Conservation (phyloP, 2,113 vertebrate genomes). For the Poecilia latipinna region DNA sequence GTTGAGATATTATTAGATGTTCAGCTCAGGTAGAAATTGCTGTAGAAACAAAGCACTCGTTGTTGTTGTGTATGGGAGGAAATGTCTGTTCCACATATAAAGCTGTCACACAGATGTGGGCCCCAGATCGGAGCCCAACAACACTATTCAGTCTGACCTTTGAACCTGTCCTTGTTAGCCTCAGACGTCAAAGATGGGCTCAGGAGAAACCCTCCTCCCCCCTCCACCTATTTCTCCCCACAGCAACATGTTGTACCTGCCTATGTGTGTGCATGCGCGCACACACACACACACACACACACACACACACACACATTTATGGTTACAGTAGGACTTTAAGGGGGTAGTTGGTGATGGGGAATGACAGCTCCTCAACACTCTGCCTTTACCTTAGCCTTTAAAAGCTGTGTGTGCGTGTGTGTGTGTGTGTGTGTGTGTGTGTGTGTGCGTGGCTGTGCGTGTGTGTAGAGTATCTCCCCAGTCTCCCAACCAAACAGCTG, state of each 20-base stretch:
- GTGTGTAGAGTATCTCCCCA: constrained; percentile 7
- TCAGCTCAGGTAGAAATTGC: constrained; percentile 40
- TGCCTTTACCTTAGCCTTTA: constrained; percentile 43
- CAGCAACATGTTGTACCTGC: constrained; percentile 57
- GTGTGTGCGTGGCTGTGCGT: not conserved
- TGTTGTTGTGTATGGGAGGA: constrained; percentile 30
- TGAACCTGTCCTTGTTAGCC: constrained; percentile 65
- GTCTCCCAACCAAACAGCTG: constrained; percentile 50
- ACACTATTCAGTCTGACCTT: constrained; percentile 49
- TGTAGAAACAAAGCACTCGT: constrained; percentile 24
- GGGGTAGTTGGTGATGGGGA: constrained; percentile 46
- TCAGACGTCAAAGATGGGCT: constrained; percentile 38
- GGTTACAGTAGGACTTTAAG: constrained; percentile 31
- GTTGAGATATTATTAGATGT: constrained; percentile 14
- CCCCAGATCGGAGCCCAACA: constrained; percentile 38
- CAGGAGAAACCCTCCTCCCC: constrained; percentile 19
- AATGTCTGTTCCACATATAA: constrained; percentile 38
- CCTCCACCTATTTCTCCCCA: not conserved
- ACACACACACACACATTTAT: constrained; percentile 5
- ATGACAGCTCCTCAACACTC: constrained; percentile 56
- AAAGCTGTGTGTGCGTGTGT: constrained; percentile 15
- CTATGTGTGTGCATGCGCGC: constrained; percentile 56
- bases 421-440: not conserved
- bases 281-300: constrained; percentile 37
- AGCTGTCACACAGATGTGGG: constrained; percentile 61